Conservation (phyloP, 2,888 invertebrate species). For the Lampropteryx suffumata region DNA sequence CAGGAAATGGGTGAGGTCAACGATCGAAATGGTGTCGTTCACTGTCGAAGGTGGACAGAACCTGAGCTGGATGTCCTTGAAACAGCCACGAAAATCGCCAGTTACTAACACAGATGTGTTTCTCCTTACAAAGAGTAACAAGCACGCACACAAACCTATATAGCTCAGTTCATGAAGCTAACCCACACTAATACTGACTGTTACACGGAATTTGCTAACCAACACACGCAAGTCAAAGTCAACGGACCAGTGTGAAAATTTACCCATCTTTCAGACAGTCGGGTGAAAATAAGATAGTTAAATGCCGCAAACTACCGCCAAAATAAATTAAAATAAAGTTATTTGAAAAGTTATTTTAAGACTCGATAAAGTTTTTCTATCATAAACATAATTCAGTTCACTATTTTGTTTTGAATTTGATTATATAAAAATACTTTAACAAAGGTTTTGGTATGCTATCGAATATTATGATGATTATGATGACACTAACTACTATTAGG, state of each 20-base stretch:
- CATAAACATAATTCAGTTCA: no score
- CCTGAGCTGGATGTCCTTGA: conserved; percentile 78
- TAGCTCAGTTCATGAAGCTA: conserved; percentile 47
- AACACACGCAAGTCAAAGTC: conserved; percentile 49
- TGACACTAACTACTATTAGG: no score
- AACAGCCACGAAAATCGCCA: conserved; percentile 66
- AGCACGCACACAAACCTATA: conserved; percentile 46
- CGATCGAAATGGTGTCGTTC: conserved; percentile 77
- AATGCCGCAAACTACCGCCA: no score
- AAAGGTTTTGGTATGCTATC: no score
- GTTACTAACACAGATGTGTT: conserved; percentile 55
- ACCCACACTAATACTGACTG: conserved; percentile 45
- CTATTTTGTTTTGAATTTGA: no score
- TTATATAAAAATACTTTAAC: no score
- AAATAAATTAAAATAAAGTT: no score
- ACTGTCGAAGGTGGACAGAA: conserved; percentile 77
- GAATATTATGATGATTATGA: no score
- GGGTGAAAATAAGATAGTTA: no score
- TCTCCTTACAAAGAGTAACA: conserved; percentile 43
- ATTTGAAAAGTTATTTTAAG: no score
- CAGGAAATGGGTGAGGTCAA: conserved; percentile 76
- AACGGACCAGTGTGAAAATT: conserved; percentile 53
- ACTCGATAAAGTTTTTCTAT: no score
- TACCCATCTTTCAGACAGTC: no score
- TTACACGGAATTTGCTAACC: conserved; percentile 38